Evolutionary conservation across 64 coral and sea anemone species (phyloP), one percentile per base, ranked within the genome.

Genomic region (Stichodactyla mertensii): DNA sequence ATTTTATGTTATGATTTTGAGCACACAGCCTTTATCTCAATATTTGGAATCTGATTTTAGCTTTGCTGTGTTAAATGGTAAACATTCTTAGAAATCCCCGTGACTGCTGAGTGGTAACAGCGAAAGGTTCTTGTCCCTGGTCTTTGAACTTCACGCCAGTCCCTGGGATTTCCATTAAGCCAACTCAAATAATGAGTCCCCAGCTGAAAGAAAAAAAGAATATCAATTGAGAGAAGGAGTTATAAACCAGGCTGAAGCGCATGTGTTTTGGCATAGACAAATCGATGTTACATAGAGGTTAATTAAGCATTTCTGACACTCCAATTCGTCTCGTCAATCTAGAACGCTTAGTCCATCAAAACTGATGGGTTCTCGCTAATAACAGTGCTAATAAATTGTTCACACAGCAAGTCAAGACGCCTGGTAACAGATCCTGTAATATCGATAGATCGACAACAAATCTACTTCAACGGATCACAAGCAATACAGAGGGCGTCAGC

Each of bases 1-100:
- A 74, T 74, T 74, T 31, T 74, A 74, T 74, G 69, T 74, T 74
- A 74, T 74, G 69, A 31, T 74, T 74, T 31, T 31, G 9, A 23
- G 69, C 36, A 23, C 23, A 27, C 27, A 74, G 69, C 10, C 56
- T 74, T 69, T 74, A 74, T 74, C 69, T 74, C 69, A 74, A 74
- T 74, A 74, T 74, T 74, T 31, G 24, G 69, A 23, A 74, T 74
- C 69, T 74, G 69, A 74, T 31, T 74, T 20, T 74, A 27, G 62
- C 69, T 74, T 74, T 74, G 69, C 69, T 74, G 69, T 74, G 69
- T 23, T 74, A 74, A 74, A 74, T 23, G 69, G 69, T 74, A 74
- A 74, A 74, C 69, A 74, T 74, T 74, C 24, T 74, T 26, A 74
- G 69, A 74, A 74, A 28, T 27, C n/a, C 23, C 24, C 23, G 69